Evolutionary conservation across 1,140 invertebrate genomes (phyloP).

Genomic region (Camponotus pennsylvanicus): DNA sequence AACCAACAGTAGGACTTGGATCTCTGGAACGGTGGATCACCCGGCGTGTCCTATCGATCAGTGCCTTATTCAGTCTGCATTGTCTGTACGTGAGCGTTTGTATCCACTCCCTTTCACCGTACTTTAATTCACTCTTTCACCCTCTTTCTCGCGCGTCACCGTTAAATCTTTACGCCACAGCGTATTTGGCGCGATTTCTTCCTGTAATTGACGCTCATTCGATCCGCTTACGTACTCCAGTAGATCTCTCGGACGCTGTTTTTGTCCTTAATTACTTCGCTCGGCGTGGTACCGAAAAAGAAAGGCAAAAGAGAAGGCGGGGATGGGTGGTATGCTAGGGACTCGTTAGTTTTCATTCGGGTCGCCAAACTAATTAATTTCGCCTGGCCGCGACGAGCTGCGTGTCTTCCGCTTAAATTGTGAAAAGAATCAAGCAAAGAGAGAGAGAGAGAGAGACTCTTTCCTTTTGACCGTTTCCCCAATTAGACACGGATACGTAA

Average conservation of each 20-base stretch:
- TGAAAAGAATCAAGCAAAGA: slow-evolving; percentile 53
- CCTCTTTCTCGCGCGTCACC: slow-evolving; percentile 22
- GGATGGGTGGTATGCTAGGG: slow-evolving; percentile 26
- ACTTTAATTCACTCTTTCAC: slow-evolving; percentile 46
- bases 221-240: slow-evolving; percentile 50
- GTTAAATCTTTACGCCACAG: slow-evolving; percentile 57
- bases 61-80: slow-evolving; percentile 33
- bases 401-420: slow-evolving; percentile 43
- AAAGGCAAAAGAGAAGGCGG: slow-evolving; percentile 16
- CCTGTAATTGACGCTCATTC: slow-evolving; percentile 64
- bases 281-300: slow-evolving; percentile 51
- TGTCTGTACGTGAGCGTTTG: slow-evolving; percentile 28
- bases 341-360: slow-evolving; percentile 70
- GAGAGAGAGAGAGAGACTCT: too few relatives aligned
- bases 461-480: slow-evolving; percentile 57
- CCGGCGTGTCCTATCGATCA: slow-evolving; percentile 62
- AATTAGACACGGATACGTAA: slow-evolving; percentile 75
- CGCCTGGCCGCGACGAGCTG: slow-evolving; percentile 37
- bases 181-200: slow-evolving; percentile 56
- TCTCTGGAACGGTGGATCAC: slow-evolving; percentile 8
- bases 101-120: background rate
- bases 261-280: slow-evolving; percentile 61
- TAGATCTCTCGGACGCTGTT: slow-evolving; percentile 36
- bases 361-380: slow-evolving; percentile 66
- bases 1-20: background rate